phyloP scores from a whole-genome alignment of 2,888 invertebrate genomes.

The Cryptocephalus primarius region DNA sequence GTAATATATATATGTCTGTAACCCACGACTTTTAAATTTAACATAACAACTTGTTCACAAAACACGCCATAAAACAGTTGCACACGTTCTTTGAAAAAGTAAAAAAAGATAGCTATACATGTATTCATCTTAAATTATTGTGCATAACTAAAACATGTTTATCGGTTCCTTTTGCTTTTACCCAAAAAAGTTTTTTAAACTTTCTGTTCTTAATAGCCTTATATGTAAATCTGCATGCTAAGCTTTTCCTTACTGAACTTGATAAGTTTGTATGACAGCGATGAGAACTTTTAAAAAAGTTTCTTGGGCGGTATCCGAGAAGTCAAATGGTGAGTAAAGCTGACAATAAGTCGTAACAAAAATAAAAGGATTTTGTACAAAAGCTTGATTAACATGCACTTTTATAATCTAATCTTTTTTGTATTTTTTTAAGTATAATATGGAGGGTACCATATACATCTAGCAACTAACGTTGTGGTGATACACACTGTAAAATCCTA shows the following conservation, averaged over 20 bases:
- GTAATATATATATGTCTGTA: conserved; percentile 22
- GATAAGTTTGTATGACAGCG: too few relatives aligned
- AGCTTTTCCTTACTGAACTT: too few relatives aligned
- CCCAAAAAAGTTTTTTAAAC: too few relatives aligned
- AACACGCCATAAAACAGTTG: conserved; percentile 16
- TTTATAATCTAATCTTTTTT: conserved; percentile 32
- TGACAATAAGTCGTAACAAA: conserved; percentile 22
- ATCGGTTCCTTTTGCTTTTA: too few relatives aligned
- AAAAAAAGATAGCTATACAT: conserved; percentile 28
- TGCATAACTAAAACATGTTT: too few relatives aligned
- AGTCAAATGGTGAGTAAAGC: conserved; percentile 19
- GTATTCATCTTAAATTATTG: conserved; percentile 13
- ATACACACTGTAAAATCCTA: conserved; percentile 13
- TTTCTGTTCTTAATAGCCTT: too few relatives aligned
- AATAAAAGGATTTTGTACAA: conserved; percentile 37
- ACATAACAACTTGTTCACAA: conserved; percentile 19
- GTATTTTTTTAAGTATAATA: conserved; percentile 24
- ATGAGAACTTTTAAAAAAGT: background rate
- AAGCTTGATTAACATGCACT: conserved; percentile 38
- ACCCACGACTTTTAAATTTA: conserved; percentile 32
- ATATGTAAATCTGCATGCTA: too few relatives aligned
- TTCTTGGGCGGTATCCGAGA: conserved; percentile 3
- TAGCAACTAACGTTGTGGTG: conserved; percentile 30
- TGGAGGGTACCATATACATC: conserved; percentile 40
- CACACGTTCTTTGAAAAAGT: conserved; percentile 23